These are phyloP conservation scores for Pristionchus maxplancki DNA, from an alignment of 2,888 invertebrate species.

Conservation along the genomic window DNA sequence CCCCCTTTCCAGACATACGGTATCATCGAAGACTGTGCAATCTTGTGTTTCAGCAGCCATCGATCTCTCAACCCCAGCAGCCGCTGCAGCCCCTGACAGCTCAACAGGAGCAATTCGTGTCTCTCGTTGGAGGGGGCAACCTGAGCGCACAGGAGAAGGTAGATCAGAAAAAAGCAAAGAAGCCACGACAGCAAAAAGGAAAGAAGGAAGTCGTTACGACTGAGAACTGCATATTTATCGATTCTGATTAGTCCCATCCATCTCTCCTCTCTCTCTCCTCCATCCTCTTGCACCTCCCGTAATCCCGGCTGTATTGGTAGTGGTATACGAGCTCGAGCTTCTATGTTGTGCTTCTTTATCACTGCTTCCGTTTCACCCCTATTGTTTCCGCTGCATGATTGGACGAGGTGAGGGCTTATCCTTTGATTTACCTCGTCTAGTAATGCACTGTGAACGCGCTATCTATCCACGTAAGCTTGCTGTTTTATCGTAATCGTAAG, in stretches of 20 bases:
- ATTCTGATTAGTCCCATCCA: not conserved
- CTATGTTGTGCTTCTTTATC: conserved; percentile 26
- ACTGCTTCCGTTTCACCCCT: not conserved
- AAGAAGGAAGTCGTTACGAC: not conserved
- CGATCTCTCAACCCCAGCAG: not conserved
- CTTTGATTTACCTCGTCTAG: not conserved
- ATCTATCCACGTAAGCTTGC: not conserved
- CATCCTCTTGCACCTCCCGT: not conserved
- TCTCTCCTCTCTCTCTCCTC: not conserved
- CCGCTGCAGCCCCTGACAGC: not conserved
- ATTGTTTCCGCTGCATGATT: conserved; percentile 2
- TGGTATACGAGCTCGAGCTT: not conserved
- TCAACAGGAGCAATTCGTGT: not conserved
- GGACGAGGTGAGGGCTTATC: not conserved
- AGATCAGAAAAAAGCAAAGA: not conserved
- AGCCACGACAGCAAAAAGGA: not conserved
- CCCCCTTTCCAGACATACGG: no score
- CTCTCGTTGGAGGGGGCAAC: no score
- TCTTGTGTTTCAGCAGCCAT: not conserved
- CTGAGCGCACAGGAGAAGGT: no score
- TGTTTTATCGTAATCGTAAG: not conserved
- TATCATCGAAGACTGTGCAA: no score
- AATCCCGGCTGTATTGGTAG: not conserved
- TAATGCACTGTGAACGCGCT: not conserved
- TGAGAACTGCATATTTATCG: not conserved